Base-by-base conservation (phyloP, 92 coral and sea anemone genomes). In the Micromussa lordhowensis region DNA sequence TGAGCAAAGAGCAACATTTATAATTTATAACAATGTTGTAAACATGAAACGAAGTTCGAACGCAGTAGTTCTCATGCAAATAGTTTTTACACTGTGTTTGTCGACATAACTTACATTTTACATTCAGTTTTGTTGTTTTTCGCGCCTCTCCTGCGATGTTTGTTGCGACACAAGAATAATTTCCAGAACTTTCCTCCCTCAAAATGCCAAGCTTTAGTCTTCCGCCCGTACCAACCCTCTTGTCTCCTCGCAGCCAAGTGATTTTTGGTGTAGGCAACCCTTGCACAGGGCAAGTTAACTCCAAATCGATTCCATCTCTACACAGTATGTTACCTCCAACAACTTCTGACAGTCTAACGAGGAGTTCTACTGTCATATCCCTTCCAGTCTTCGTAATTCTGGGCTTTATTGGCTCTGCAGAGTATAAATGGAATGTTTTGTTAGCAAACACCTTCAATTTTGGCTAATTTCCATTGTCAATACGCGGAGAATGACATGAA, bases 261-360 rank as follows among this genome's bases (percentile, higher is more conserved):
- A 95, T 78, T 21, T 84, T 76, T 28, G 98, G 98, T 54, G 85
- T 89, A 11, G 98, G 98, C 49, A 88, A 87, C 9, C 98, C 98
- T 68, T 82, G 68, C 28, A 88, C 98, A 61, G 91, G 29, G 48
- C 98, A 95, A 5, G 85, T 87, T 80, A 95, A 78, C 77, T 88
- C 92, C 21, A 95, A 90, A 36, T 92, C 83, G 64, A 88, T 91
- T 15, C 95, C 96, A 71, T 86, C 93, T 68, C 92, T 68, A 75
- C 92, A 86, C 59, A 69, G 72, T 38, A 95, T 91, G 7, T 77
- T 78, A 61, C 95, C 91, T 32, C 98, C 98, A 14, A 94, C 96
- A 29, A 59, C 91, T 18, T 87, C 88, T 49, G 91, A 83, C 6
- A 95, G 75, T 11, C 87, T 86, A 5, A 79, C 75, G 16, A 86